phyloP scores from a whole-genome alignment of 30 jellyfish, hydroid and myxozoan genomes.

The Euphysa ruthae region DNA sequence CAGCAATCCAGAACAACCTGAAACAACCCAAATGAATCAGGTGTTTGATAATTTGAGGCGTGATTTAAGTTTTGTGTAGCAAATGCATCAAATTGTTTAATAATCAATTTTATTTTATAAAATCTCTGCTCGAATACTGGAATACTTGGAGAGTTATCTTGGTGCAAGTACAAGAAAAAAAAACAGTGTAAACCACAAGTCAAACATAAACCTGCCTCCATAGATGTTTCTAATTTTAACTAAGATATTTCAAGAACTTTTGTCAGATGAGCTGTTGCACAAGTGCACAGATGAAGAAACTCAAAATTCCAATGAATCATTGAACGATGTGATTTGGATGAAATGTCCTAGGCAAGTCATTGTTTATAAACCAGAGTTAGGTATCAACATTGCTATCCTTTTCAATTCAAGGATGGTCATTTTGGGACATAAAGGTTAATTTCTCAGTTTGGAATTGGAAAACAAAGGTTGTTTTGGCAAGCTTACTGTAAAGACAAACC shows the following conservation, averaged over 20 bases:
- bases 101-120: too few relatives aligned
- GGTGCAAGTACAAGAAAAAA: not conserved
- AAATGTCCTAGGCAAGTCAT: conserved; percentile 19
- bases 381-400: not conserved
- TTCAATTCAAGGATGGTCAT: conserved; percentile 7
- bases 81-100: too few relatives aligned
- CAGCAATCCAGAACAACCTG: too few relatives aligned
- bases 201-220: not conserved
- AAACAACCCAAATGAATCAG: too few relatives aligned
- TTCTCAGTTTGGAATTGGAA: too few relatives aligned
- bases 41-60: too few relatives aligned
- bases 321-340: conserved; percentile 11
- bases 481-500: not conserved
- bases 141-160: not conserved
- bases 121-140: too few relatives aligned
- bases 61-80: too few relatives aligned
- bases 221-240: not conserved
- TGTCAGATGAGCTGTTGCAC: conserved; percentile 1
- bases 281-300: conserved; percentile 10
- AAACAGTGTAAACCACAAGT: not conserved
- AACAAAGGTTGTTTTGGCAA: not conserved
- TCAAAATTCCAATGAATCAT: too few relatives aligned
- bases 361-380: conserved; percentile 7
- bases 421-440: not conserved
- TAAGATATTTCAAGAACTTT: not conserved